Evolutionary conservation across 2,113 vertebrate species (phyloP).

Genomic region (Pterocles gutturalis): DNA sequence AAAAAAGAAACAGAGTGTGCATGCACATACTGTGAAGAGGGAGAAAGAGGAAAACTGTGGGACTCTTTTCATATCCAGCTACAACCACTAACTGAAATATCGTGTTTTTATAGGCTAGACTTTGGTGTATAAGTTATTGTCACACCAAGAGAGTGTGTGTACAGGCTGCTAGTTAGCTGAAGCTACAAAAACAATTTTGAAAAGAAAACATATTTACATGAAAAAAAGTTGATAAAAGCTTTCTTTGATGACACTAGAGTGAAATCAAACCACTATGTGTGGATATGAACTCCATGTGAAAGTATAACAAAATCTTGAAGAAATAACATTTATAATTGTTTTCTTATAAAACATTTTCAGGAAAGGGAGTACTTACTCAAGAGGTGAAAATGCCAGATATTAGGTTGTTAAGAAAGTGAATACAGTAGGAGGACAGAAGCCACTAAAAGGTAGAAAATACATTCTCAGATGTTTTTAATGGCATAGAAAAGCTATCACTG

Average conservation of each 20-base stretch:
- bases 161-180: neutral
- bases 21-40: neutral
- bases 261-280: neutral
- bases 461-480: slow-evolving; percentile 59
- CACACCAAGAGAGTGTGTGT: neutral
- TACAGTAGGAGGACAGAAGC: slow-evolving; percentile 58
- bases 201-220: neutral
- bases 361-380: slow-evolving; percentile 49
- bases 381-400: slow-evolving; percentile 35
- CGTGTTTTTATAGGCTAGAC: neutral
- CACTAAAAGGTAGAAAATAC: slow-evolving; percentile 32
- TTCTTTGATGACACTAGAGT: slow-evolving; percentile 2
- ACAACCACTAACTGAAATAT: neutral
- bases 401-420: slow-evolving; percentile 37
- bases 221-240: slow-evolving; percentile 22
- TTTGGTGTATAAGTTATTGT: neutral
- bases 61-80: neutral
- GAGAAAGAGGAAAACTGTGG: neutral
- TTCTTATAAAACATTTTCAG: slow-evolving; percentile 67
- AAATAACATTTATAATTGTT: slow-evolving; percentile 60
- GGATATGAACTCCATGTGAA: neutral
- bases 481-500: slow-evolving; percentile 10
- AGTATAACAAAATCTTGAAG: slow-evolving; percentile 40
- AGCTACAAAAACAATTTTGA: neutral
- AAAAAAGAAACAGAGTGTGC: neutral